Percentiles rank a stretch among this genome's conserved stretches.
phyloP scores from a whole-genome alignment of 2,797 vertebrate genomes.

The Enteromius treurensis region DNA sequence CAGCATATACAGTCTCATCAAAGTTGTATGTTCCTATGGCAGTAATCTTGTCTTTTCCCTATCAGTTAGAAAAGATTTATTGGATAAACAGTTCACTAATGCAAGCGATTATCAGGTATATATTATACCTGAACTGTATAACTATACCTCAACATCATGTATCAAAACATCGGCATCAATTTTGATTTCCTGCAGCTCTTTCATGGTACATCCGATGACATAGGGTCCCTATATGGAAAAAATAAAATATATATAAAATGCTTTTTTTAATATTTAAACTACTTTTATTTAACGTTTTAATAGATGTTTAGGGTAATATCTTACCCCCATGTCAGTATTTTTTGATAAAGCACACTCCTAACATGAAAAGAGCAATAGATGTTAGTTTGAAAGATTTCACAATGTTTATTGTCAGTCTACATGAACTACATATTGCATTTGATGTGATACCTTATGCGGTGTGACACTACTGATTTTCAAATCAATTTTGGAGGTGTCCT shows the following conservation, averaged over 20 bases:
- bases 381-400: conserved; percentile 3
- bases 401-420: background rate
- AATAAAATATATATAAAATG: background rate
- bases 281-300: background rate
- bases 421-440: background rate
- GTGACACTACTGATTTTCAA: background rate
- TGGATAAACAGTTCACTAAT: background rate
- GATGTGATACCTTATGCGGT: conserved; percentile 50
- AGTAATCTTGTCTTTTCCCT: conserved; percentile 47
- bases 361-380: conserved; percentile 13
- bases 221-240: background rate
- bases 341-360: conserved; percentile 19
- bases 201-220: conserved; percentile 52
- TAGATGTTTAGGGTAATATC: background rate
- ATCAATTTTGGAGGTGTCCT: conserved; percentile 22
- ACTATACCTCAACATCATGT: conserved; percentile 56
- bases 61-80: conserved; percentile 6
- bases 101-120: background rate
- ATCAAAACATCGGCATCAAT: conserved; percentile 45
- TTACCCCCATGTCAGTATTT: conserved; percentile 24
- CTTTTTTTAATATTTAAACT: background rate
- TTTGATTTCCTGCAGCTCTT: conserved; percentile 44
- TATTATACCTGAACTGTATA: background rate
- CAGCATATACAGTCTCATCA: conserved; percentile 40
- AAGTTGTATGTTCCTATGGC: conserved; percentile 42